A percentile compares a stretch with the other conserved stretches of the same genome.
Conservation (phyloP, 2,888 invertebrate species). For the Cabera pusaria region DNA sequence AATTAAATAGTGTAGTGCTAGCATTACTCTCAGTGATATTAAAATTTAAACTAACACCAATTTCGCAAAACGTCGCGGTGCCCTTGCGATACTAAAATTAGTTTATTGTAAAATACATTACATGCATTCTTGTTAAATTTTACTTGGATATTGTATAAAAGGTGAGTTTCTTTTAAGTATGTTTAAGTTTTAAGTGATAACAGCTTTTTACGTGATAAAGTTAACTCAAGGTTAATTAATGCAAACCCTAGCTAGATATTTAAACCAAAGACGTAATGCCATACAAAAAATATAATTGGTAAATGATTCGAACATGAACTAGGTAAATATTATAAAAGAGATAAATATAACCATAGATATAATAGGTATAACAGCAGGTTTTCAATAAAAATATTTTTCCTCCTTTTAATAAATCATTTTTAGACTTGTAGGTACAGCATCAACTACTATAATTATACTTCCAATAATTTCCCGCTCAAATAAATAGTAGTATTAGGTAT, state of each 20-base stretch:
- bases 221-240: slow-evolving; percentile 1
- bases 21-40: slow-evolving; percentile 32
- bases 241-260: too few relatives aligned
- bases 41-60: slow-evolving; percentile 25
- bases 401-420: too few relatives aligned
- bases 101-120: slow-evolving; percentile 52
- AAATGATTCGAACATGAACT: too few relatives aligned
- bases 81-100: slow-evolving; percentile 54
- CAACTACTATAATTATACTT: slow-evolving; percentile 1
- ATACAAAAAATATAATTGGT: too few relatives aligned
- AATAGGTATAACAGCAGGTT: too few relatives aligned
- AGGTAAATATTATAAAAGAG: too few relatives aligned
- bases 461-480: too few relatives aligned
- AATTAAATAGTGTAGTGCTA: slow-evolving; percentile 58
- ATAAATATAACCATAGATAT: too few relatives aligned
- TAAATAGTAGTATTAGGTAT: too few relatives aligned
- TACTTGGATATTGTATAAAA: slow-evolving; percentile 43
- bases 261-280: too few relatives aligned
- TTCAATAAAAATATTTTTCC: too few relatives aligned
- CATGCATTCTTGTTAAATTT: slow-evolving; percentile 54
- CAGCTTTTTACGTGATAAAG: not conserved
- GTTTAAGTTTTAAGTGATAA: slow-evolving; percentile 9
- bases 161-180: slow-evolving; percentile 49
- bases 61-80: slow-evolving; percentile 40
- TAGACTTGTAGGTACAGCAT: too few relatives aligned